Percentiles rank a stretch among this genome's conserved stretches.
Evolutionary conservation across 2,888 invertebrate species (phyloP).

Genomic region (Silvanus unidentatus): DNA sequence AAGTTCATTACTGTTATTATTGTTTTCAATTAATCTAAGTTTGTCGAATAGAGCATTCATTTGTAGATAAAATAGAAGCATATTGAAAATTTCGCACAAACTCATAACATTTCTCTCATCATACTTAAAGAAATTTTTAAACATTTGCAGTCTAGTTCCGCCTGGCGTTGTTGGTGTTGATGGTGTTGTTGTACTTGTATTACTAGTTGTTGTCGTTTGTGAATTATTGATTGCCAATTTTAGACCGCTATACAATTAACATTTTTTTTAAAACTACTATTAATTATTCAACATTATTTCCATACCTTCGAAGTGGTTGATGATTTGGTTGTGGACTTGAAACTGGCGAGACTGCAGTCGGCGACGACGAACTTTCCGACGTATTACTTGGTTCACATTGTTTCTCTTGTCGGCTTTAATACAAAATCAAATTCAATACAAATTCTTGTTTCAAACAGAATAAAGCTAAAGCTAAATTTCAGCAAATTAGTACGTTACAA

Average conservation of each 20-base stretch:
- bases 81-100: no score
- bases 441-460: no score
- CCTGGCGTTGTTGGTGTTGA: constrained; percentile 56
- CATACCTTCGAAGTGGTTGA: constrained; percentile 51
- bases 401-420: not conserved
- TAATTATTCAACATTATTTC: constrained; percentile 6
- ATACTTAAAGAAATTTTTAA: constrained; percentile 97
- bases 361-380: constrained; percentile 23
- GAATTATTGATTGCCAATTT: constrained; percentile 27
- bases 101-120: constrained; percentile 13
- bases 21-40: no score
- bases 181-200: not conserved
- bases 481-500: not conserved
- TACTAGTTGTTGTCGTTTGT: not conserved
- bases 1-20: no score
- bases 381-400: not conserved
- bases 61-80: no score
- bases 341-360: constrained; percentile 37
- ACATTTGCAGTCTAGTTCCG: constrained; percentile 75
- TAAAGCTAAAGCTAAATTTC: not conserved
- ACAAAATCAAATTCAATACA: not conserved
- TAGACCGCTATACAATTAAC: constrained; percentile 27
- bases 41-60: no score
- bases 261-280: not conserved
- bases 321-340: constrained; percentile 39